These are phyloP conservation scores for Arremon brunneinucha DNA, from an alignment of 2,797 vertebrate genomes.

Conservation along the genomic window DNA sequence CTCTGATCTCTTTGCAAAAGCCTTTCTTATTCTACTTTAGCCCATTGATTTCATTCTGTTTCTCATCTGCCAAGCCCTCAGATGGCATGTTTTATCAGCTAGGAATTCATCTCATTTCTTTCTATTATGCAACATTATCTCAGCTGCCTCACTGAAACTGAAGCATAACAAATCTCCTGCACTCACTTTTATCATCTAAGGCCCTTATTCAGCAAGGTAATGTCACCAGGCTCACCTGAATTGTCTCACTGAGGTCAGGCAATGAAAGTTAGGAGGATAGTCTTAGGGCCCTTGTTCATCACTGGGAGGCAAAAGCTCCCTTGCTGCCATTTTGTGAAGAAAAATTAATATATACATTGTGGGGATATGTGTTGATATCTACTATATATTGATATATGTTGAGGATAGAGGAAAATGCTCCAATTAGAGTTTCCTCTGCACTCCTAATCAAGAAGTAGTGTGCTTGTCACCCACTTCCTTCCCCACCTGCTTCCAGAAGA, in stretches of 20 bases:
- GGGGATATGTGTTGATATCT: background rate
- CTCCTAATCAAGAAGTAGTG: background rate
- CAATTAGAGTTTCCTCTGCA: background rate
- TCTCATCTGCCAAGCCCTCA: conserved; percentile 24
- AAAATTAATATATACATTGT: background rate
- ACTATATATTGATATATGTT: background rate
- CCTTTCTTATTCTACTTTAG: conserved; percentile 29
- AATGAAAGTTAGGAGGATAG: background rate
- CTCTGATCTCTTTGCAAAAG: conserved; percentile 36
- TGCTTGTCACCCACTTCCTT: background rate
- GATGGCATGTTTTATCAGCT: conserved; percentile 23
- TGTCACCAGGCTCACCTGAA: background rate
- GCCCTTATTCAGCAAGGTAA: background rate
- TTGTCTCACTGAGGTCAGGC: background rate
- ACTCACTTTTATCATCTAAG: background rate
- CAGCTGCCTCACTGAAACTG: conserved; percentile 4
- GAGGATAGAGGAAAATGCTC: background rate
- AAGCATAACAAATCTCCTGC: conserved; percentile 5
- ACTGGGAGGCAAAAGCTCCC: background rate
- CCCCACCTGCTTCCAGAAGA: background rate
- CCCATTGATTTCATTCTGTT: conserved; percentile 42
- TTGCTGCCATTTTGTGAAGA: background rate
- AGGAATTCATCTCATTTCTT: conserved; percentile 44
- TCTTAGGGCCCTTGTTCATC: background rate
- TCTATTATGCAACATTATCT: conserved; percentile 50